Evolutionary conservation across 1,140 invertebrate genomes (phyloP), one percentile per base, ranked within the genome.

Genomic region (Chlorops oryzae): DNA sequence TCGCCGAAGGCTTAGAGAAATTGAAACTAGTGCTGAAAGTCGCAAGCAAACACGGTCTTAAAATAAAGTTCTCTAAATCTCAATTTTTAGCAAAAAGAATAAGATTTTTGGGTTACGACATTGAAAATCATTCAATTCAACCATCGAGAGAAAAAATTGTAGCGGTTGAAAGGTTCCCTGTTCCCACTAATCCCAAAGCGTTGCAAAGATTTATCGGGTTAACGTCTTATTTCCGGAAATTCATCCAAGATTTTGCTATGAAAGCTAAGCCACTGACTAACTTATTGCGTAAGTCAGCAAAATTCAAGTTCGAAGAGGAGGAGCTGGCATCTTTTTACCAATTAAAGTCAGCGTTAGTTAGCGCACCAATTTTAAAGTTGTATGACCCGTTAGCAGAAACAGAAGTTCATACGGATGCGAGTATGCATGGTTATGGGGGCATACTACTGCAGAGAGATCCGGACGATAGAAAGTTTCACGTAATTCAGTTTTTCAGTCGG

Each of bases 371-470:
- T 7, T 7, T 32, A 32, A 15, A 18, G 9, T 59, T 54, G 38
- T 63, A 15, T 50, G 43, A 15, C 21, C 38, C 25, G 57, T 56
- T 2, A 17, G 18, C 6, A 65, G 65, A 5, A 65, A 70, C 45
- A 15, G 71, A 56, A 23, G 47, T 56, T 2, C 67, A 72, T 47
- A 70, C 65, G 0, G 66, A 69, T 58, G 65, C 64, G 1, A 64
- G 59, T 51, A 32, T 23, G 23, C 28, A 57, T 7, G 62, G 59
- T 3, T 65, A 63, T 41, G 60, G 61, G 20, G 62, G 61, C 12
- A 47, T 70, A 0, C 24, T 72, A 13, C 50, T 65, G 9, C 68
- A 74, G 56, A 63, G 48, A 45, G 47, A 51, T 34, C 17, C 12
- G 4, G 15, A 50, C 4, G 25, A 37, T 20, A 6, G 22, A 5